phyloP scores from a whole-genome alignment of 2,113 vertebrate genomes.

The Elachura formosa region DNA sequence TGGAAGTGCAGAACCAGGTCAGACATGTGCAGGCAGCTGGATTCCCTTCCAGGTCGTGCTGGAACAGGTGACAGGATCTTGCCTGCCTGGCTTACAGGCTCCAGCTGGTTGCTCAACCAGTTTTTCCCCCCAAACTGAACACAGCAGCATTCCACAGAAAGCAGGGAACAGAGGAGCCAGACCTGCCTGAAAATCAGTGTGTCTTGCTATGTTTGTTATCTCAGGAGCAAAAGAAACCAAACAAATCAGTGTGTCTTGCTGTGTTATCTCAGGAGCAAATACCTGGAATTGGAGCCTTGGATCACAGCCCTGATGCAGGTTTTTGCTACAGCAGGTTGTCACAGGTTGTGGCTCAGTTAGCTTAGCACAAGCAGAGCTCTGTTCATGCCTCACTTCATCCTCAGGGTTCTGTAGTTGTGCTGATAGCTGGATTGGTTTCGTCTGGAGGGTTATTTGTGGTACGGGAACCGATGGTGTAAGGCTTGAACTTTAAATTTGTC shows the following conservation, averaged over 20 bases:
- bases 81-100: neutral
- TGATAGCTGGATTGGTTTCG: neutral
- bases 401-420: neutral
- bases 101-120: slow-evolving; percentile 1
- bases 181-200: neutral
- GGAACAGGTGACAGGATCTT: slow-evolving; percentile 8
- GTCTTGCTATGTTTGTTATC: neutral
- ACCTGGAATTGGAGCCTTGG: neutral
- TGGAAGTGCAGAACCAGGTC: neutral
- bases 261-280: neutral
- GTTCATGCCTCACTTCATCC: neutral
- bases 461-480: neutral
- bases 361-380: neutral
- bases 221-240: neutral
- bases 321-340: neutral
- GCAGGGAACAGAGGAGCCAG: neutral
- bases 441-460: neutral
- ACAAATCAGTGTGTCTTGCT: neutral
- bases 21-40: neutral
- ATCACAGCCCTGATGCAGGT: neutral
- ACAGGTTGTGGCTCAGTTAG: neutral
- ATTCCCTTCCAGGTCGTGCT: slow-evolving; percentile 9
- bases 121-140: slow-evolving; percentile 33
- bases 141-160: slow-evolving; percentile 3
- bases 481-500: neutral